A percentile compares a stretch with the other conserved stretches of the same genome.
phyloP scores from a whole-genome alignment of 1,140 invertebrate species.

The Parasteatoda tepidariorum region DNA sequence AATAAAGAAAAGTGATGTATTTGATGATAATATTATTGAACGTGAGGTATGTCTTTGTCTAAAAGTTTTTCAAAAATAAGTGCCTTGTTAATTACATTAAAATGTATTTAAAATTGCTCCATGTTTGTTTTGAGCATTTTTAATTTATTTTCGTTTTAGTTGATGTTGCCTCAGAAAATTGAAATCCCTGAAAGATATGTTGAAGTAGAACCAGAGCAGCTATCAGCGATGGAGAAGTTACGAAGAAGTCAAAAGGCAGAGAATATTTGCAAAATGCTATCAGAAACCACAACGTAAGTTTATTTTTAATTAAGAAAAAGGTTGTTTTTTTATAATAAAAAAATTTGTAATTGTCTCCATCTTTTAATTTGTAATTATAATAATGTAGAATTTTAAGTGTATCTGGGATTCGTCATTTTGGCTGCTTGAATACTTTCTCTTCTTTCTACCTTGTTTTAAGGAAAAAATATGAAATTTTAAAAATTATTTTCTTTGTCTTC shows the following conservation, averaged over 20 bases:
- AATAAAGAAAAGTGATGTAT: constrained; percentile 75
- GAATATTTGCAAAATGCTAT: constrained; percentile 89
- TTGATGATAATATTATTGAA: constrained; percentile 84
- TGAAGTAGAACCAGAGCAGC: constrained; percentile 78
- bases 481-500: too few species aligned
- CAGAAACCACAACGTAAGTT: constrained; percentile 73
- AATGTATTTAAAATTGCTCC: neutral
- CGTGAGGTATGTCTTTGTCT: constrained; percentile 70
- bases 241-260: constrained; percentile 87
- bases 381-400: too few species aligned
- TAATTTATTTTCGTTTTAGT: constrained; percentile 69
- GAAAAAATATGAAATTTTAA: too few species aligned
- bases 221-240: constrained; percentile 84
- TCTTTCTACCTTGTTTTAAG: too few species aligned
- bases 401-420: too few species aligned
- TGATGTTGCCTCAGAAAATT: constrained; percentile 89
- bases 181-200: constrained; percentile 91
- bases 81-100: neutral
- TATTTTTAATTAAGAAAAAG: too few species aligned
- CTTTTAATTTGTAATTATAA: too few species aligned
- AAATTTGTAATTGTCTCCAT: too few species aligned
- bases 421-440: too few species aligned
- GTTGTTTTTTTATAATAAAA: too few species aligned
- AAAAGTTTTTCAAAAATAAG: neutral
- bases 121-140: neutral